These are phyloP conservation scores for Steromphala cineraria DNA, from an alignment of 2,888 invertebrate genomes.

Conservation along the genomic window DNA sequence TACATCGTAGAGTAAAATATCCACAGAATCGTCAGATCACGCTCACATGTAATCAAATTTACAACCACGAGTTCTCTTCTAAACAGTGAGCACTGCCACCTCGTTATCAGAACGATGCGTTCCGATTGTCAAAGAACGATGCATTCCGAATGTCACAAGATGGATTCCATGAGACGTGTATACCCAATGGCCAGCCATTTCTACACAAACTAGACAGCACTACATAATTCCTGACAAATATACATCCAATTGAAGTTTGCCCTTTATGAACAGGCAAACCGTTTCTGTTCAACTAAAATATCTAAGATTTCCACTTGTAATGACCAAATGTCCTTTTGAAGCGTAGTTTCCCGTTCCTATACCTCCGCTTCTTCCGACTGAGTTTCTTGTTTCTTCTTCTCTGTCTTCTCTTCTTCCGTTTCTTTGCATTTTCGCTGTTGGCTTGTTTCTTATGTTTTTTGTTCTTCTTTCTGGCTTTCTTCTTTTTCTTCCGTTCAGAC, in stretches of 20 bases:
- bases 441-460: not conserved
- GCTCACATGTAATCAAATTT: not conserved
- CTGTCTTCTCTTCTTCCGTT: slow-evolving; percentile 5
- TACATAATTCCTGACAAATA: not conserved
- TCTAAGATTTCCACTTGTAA: slow-evolving; percentile 21
- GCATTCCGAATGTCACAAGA: no score
- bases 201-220: not conserved
- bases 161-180: no score
- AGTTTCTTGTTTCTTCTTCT: slow-evolving; percentile 11
- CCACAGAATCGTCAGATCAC: not conserved
- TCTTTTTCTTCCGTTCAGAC: not conserved
- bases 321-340: not conserved
- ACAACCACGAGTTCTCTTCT: no score
- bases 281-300: not conserved
- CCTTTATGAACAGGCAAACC: not conserved
- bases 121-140: no score
- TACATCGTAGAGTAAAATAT: not conserved
- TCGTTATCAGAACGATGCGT: no score
- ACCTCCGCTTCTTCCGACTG: slow-evolving; percentile 12
- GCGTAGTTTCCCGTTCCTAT: slow-evolving; percentile 9
- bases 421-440: slow-evolving; percentile 15
- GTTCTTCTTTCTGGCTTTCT: slow-evolving; percentile 17
- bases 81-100: no score
- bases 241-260: not conserved
- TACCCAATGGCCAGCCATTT: not conserved